phyloP scores from a whole-genome alignment of 2,113 vertebrate genomes.

The Phylloscopus trochilus region DNA sequence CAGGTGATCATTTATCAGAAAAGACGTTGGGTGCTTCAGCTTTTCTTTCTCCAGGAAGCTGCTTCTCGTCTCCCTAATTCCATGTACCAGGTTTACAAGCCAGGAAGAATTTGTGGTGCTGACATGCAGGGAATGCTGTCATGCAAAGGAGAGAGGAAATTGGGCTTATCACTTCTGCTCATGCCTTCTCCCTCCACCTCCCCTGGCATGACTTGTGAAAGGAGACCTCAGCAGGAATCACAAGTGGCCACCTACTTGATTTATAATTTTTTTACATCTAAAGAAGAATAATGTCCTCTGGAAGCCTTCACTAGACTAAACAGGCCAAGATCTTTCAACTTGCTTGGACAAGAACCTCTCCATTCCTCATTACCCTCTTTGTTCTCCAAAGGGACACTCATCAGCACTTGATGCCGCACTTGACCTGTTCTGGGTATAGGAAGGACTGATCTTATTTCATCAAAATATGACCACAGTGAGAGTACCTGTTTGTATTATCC shows the following conservation, averaged over 20 bases:
- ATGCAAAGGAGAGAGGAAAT: neutral
- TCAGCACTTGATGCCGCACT: neutral
- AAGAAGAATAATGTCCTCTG: neutral
- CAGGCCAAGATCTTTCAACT: neutral
- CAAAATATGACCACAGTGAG: neutral
- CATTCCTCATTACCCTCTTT: neutral
- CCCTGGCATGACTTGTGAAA: neutral
- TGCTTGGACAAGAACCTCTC: accelerated
- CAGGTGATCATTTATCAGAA: neutral
- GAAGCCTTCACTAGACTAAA: neutral
- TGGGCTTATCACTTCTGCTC: neutral
- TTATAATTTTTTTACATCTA: neutral
- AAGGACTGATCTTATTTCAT: neutral
- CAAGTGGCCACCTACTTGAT: neutral
- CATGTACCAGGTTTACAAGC: neutral
- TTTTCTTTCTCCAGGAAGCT: neutral
- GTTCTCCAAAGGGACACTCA: neutral
- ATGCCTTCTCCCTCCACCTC: neutral
- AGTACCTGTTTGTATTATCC: neutral
- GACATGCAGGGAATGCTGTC: neutral
- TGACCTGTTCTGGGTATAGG: neutral
- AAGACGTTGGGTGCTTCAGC: neutral
- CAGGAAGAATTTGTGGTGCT: neutral
- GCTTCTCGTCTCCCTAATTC: neutral
- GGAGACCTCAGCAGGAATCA: neutral